Evolutionary conservation across 2,888 invertebrate genomes (phyloP), one percentile per base, ranked within the genome.

Genomic region (Hypselothyrea guttata): DNA sequence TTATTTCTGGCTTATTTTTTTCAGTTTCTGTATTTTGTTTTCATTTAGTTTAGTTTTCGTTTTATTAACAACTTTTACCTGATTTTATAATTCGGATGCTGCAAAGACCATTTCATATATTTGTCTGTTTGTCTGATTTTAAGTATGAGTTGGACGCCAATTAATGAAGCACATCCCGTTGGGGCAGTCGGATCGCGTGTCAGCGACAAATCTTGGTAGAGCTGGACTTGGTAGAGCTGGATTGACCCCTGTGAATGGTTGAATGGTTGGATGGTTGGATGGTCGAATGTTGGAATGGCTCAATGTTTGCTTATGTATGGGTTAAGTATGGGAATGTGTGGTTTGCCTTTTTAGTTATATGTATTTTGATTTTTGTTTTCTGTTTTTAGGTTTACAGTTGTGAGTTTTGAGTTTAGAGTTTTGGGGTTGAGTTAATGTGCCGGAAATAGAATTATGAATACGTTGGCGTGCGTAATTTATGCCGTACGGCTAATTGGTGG

Each of bases 141-240:
- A 44, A 44, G 59, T 73, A 57, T 54, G 70, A 49, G 15, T 60
- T 56, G 64, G 71, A 45, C 45, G 63, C 67, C 84, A 85, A 83
- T 85, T 86, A 84, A 84, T 84, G 82, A 83, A 83, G 71, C 85
- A 83, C 84, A 84, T 83, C 83, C 83, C 78, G 78, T 77, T 82
- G 68, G 44, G 5, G 60, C 48, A 8, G 28, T 55, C 11, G 48
- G 70, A 70, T 78, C 81, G 78, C 78, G 78, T 79, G 78, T 68
- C 78, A 79, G 65, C 78, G 81, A 79, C 81, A 79, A 79, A 79
- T 79, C 84, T 84, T 71, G 34, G 22, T 4, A 11, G 28, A 22
- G 22, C 22, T 22, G 2, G 31, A 31, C n/a, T 1, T 0, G 13
- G 35, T 7, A 9, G 9, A 9, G 37, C 7, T 8, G 16, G 15